These are phyloP conservation scores for Chaenodraco wilsoni DNA, from an alignment of 2,797 vertebrate species.

Conservation along the genomic window DNA sequence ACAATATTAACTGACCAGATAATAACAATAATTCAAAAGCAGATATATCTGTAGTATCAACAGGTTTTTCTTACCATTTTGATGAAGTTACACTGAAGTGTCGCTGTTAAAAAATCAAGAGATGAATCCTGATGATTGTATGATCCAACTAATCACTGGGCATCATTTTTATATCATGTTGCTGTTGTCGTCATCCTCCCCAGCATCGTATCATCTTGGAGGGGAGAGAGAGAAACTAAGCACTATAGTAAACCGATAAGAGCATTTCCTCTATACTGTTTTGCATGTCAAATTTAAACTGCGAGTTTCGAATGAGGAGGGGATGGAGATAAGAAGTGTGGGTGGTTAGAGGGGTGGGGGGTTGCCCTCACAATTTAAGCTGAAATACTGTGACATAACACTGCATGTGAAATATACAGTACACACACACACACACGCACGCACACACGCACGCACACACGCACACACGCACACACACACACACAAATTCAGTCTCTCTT, in stretches of 20 bases:
- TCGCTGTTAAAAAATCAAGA: neutral
- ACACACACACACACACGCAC: neutral
- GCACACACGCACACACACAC: neutral
- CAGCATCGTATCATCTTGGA: neutral
- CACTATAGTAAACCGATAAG: constrained; percentile 8
- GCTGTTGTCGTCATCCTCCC: constrained; percentile 33
- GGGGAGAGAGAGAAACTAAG: constrained; percentile 38
- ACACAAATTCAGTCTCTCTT: neutral
- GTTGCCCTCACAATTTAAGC: constrained; percentile 36
- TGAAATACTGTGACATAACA: neutral
- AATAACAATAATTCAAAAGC: neutral
- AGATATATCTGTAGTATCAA: neutral
- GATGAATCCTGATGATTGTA: constrained; percentile 34
- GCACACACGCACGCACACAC: neutral
- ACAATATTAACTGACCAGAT: neutral
- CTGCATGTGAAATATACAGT: neutral
- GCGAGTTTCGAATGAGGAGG: constrained; percentile 30
- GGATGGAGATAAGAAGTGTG: constrained; percentile 38
- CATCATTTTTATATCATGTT: constrained; percentile 56
- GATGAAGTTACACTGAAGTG: constrained; percentile 22
- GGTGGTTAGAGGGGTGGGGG: constrained; percentile 44
- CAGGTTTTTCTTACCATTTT: constrained; percentile 64
- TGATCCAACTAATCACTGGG: neutral
- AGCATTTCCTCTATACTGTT: constrained; percentile 63
- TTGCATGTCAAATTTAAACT: constrained; percentile 63